phyloP scores from a whole-genome alignment of 2,888 invertebrate species.

The Thereva unica region DNA sequence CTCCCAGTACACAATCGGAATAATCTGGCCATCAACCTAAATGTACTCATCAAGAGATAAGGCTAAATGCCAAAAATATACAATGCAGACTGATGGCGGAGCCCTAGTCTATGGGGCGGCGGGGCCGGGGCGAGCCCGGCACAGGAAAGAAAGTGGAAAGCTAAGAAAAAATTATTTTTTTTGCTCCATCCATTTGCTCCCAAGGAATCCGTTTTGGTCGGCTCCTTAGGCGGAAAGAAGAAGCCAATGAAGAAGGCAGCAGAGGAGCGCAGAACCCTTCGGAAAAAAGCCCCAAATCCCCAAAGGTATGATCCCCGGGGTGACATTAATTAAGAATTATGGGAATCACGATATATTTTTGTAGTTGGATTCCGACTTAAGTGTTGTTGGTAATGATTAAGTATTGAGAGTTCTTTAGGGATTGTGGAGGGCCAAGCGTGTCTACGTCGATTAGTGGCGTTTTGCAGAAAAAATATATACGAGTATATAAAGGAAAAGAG shows the following conservation, averaged over 20 bases:
- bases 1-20: conserved; percentile 24
- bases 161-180: conserved; percentile 8
- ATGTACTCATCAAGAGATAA: conserved; percentile 38
- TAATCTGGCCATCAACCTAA: conserved; percentile 36
- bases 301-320: conserved; percentile 37
- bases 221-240: conserved; percentile 14
- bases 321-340: conserved; percentile 42
- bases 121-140: too few relatives aligned
- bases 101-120: not conserved
- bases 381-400: conserved; percentile 21
- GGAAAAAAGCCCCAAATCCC: conserved; percentile 24
- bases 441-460: too few relatives aligned
- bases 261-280: not conserved
- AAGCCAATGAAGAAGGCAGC: conserved; percentile 13
- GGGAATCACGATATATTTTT: conserved; percentile 40
- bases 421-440: not conserved
- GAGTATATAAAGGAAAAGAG: too few relatives aligned
- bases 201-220: conserved; percentile 8
- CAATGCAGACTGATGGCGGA: conserved; percentile 13
- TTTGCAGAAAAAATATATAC: too few relatives aligned
- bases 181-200: conserved; percentile 13
- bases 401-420: conserved; percentile 28
- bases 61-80: conserved; percentile 30
- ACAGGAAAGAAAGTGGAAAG: not conserved
- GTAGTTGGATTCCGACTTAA: conserved; percentile 7